Percentiles rank a stretch among this genome's conserved stretches.
These are phyloP conservation scores for Notiomystis cincta DNA, from an alignment of 2,113 vertebrate species.

Conservation along the genomic window DNA sequence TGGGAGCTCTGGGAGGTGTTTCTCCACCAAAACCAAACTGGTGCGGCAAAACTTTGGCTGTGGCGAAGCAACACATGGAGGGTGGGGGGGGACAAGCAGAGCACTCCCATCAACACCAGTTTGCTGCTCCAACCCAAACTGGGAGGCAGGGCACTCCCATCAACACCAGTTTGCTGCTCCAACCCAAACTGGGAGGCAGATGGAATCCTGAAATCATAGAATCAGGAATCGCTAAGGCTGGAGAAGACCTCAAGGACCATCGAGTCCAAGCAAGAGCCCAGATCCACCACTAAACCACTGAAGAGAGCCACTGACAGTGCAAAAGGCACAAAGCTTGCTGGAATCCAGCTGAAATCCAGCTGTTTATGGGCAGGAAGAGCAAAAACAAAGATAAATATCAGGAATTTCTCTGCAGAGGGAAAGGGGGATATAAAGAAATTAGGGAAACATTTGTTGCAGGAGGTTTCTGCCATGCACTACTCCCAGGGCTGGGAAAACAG, in stretches of 20 bases:
- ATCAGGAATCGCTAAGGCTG: background rate
- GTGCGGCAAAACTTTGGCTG: rapidly evolving
- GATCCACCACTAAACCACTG: background rate
- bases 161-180: background rate
- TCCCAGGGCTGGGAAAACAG: background rate
- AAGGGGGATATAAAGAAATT: background rate
- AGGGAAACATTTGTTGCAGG: no score
- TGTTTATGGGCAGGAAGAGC: background rate
- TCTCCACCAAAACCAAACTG: background rate
- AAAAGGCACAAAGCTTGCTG: background rate
- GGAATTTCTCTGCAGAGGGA: background rate
- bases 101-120: background rate
- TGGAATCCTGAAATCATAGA: background rate
- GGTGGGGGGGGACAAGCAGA: background rate
- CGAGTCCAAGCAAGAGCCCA: background rate
- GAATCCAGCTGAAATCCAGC: background rate
- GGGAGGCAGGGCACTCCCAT: background rate
- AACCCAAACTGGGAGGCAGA: background rate
- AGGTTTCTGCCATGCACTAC: background rate
- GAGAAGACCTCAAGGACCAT: background rate
- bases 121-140: background rate
- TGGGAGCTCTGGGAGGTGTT: background rate
- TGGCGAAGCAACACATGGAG: rapidly evolving
- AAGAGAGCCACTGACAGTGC: background rate
- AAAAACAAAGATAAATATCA: background rate